A percentile compares a stretch with the other conserved stretches of the same genome.
phyloP scores from a whole-genome alignment of 92 coral and sea anemone genomes.

The Parazoanthus atlanticus region DNA sequence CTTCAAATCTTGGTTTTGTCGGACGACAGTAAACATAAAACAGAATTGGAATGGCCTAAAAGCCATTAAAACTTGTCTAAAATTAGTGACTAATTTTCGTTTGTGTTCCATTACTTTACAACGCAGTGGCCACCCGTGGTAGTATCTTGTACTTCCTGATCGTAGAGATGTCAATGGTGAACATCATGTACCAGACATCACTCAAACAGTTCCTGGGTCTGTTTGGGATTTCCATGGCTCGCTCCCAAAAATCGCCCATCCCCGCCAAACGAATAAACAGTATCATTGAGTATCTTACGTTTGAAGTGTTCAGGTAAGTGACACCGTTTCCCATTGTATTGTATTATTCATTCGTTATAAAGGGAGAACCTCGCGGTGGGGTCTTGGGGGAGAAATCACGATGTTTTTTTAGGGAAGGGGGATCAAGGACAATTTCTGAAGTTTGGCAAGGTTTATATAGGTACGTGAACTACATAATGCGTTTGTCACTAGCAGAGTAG shows the following conservation, averaged over 20 bases:
- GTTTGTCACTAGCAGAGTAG: too few relatives aligned
- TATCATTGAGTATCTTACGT: constrained; percentile 92
- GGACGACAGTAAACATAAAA: too few relatives aligned
- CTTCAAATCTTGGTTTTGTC: too few relatives aligned
- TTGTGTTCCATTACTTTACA: constrained; percentile 13
- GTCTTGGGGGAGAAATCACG: too few relatives aligned
- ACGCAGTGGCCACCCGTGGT: constrained; percentile 96
- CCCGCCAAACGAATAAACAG: constrained; percentile 96
- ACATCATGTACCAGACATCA: constrained; percentile 99
- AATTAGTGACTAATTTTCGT: background rate
- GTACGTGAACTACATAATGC: too few relatives aligned
- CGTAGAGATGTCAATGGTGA: constrained; percentile 98
- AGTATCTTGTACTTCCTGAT: constrained; percentile 97
- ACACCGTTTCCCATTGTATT: background rate
- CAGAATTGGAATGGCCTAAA: background rate
- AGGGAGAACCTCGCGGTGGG: too few relatives aligned
- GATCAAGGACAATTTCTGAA: too few relatives aligned
- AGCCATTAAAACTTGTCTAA: too few relatives aligned
- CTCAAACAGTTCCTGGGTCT: constrained; percentile 97
- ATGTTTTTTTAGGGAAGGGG: too few relatives aligned
- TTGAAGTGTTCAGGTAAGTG: constrained; percentile 84
- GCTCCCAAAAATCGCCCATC: constrained; percentile 95
- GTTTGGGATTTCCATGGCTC: constrained; percentile 96
- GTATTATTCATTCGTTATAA: background rate
- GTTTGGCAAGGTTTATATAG: too few relatives aligned